These are phyloP conservation scores for Macrophya annulata DNA, from an alignment of 2,888 invertebrate genomes.

Conservation along the genomic window DNA sequence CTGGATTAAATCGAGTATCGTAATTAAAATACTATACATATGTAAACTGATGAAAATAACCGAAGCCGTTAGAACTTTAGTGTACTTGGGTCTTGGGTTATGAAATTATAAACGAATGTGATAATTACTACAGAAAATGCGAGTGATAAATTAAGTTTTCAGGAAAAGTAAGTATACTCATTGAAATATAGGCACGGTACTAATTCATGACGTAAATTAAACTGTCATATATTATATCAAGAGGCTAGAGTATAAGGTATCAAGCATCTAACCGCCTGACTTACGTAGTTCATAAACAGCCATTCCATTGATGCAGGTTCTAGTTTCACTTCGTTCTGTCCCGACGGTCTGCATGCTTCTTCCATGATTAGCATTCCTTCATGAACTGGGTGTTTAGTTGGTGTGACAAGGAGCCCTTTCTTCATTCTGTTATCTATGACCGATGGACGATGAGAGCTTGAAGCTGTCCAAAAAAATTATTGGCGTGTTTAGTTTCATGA, in stretches of 20 bases:
- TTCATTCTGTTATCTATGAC: conserved; percentile 21
- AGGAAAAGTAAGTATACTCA: not conserved
- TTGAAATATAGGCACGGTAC: not conserved
- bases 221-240: not conserved
- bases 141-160: not conserved
- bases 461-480: conserved; percentile 36
- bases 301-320: conserved; percentile 28
- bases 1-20: not conserved
- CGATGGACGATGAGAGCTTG: conserved; percentile 1
- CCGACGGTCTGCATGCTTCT: conserved; percentile 34
- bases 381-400: conserved; percentile 10
- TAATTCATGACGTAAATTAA: not conserved
- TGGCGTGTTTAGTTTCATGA: conserved; percentile 39
- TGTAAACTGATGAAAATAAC: not conserved
- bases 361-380: conserved; percentile 35
- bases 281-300: conserved; percentile 36
- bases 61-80: not conserved
- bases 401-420: conserved; percentile 32
- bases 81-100: not conserved
- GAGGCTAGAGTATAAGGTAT: not conserved
- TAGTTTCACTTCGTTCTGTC: conserved; percentile 29
- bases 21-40: not conserved
- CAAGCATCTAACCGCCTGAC: not conserved
- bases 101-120: not conserved
- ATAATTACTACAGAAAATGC: not conserved